A percentile compares a stretch with the other conserved stretches of the same genome.
Evolutionary conservation across 2,888 invertebrate genomes (phyloP).

Genomic region (Leptopilina drosophilae): DNA sequence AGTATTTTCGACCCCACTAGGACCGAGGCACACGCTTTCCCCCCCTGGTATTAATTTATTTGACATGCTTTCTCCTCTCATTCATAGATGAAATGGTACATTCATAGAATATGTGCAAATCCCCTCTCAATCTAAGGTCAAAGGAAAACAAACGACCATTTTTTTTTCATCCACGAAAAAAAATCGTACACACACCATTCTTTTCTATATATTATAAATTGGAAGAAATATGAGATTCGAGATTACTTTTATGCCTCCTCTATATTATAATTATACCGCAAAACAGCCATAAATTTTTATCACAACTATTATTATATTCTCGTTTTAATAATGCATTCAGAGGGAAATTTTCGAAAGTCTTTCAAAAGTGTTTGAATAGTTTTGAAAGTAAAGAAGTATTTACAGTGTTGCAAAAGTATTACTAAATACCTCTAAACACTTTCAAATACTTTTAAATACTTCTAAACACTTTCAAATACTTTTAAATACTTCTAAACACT

Average conservation of each 20-base stretch:
- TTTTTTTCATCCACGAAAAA: background rate
- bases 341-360: no score
- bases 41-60: constrained; percentile 2
- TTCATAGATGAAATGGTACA: constrained; percentile 27
- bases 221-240: background rate
- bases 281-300: no score
- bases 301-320: no score
- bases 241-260: background rate
- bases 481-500: no score
- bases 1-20: constrained; percentile 15
- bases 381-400: no score
- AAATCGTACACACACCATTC: background rate
- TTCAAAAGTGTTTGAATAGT: no score
- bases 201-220: background rate
- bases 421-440: no score
- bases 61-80: constrained; percentile 27
- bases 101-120: constrained; percentile 20
- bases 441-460: no score
- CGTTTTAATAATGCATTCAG: no score
- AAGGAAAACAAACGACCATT: constrained; percentile 20
- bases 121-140: background rate
- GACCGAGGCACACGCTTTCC: background rate
- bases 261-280: background rate
- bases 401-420: no score
- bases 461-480: no score